Evolutionary conservation across 2,888 invertebrate species (phyloP), one percentile per base, ranked within the genome.

Genomic region (Miltochrista miniata): DNA sequence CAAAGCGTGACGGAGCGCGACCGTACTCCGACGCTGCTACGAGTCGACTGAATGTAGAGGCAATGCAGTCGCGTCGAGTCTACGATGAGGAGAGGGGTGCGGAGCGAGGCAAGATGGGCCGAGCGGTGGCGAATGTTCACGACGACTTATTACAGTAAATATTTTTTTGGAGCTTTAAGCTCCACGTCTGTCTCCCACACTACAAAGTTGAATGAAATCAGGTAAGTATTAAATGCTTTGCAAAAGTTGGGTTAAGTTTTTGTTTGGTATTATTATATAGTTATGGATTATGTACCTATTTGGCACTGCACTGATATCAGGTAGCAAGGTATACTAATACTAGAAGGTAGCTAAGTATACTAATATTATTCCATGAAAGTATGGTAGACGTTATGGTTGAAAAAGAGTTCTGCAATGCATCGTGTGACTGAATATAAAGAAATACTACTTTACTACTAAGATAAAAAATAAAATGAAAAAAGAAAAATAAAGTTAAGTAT

Each of bases 121-220:
- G 92, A 92, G 81, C 78, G 77, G 84, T 83, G 86, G 88, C 92
- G 92, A 92, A 83, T 83, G 84, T 81, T 83, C 87, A 86, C 92
- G 91, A 90, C 77, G 84, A 84, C 86, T 87, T 89, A 90, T 89
- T 89, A 90, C 84, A 90, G 89, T 88, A 90, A 89, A 89, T 90
- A 85, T 86, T 89, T 76, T 87, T 89, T 83, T 82, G 78, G 77
- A 85, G 85, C 85, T 89, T 86, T 81, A 78, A 79, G 79, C 78
- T 80, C 75, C 76, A 74, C 78, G 79, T 79, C 74, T 77, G 73
- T 31, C 31, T 31, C 66, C 68, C 58, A 64, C 74, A 80, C 81
- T 81, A 74, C 81, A 82, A 83, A 84, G 72, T 84, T 83, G 78
- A 83, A 85, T 84, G 79, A 83, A 79, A 68, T 74, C 68, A 70